A percentile compares a stretch with the other conserved stretches of the same genome.
Conservation (phyloP, 2,113 vertebrate genomes). For the Polypterus bichir region DNA sequence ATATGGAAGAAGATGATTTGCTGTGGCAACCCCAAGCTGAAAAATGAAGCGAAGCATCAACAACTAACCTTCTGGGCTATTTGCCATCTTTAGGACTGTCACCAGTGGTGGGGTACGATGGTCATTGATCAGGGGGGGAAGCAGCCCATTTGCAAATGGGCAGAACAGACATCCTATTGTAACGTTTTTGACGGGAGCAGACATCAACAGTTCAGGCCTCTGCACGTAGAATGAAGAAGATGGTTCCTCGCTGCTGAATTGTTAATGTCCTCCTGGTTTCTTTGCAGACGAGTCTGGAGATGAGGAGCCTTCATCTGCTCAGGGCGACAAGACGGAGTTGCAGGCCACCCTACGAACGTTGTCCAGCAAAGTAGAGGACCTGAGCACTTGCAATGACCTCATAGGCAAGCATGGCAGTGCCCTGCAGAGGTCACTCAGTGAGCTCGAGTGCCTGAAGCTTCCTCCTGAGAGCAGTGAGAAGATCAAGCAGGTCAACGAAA, state of each 20-base stretch:
- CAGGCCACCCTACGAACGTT: conserved; percentile 78
- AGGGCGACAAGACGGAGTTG: conserved; percentile 70
- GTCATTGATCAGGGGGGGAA: too few species aligned
- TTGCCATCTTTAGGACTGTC: too few species aligned
- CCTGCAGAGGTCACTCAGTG: conserved; percentile 80
- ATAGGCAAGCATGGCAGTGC: conserved; percentile 93
- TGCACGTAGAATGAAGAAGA: neutral
- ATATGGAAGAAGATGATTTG: too few species aligned
- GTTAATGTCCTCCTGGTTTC: neutral
- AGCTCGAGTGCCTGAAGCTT: conserved; percentile 70
- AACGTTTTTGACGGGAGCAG: too few species aligned
- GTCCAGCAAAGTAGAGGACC: conserved; percentile 84
- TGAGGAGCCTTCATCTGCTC: conserved; percentile 56
- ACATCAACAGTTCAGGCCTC: too few species aligned
- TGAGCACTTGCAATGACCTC: conserved; percentile 90
- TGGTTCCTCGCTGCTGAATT: neutral
- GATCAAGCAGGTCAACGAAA: conserved; percentile 85
- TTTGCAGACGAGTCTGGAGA: conserved; percentile 79
- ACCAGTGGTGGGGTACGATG: too few species aligned
- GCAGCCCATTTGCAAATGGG: too few species aligned
- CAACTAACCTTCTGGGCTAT: too few species aligned
- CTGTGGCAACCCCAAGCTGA: too few species aligned
- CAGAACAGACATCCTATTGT: too few species aligned
- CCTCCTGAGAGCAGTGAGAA: conserved; percentile 75
- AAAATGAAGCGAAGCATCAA: too few species aligned